These are phyloP conservation scores for Chauna torquata DNA, from an alignment of 2,113 vertebrate genomes.

Conservation along the genomic window DNA sequence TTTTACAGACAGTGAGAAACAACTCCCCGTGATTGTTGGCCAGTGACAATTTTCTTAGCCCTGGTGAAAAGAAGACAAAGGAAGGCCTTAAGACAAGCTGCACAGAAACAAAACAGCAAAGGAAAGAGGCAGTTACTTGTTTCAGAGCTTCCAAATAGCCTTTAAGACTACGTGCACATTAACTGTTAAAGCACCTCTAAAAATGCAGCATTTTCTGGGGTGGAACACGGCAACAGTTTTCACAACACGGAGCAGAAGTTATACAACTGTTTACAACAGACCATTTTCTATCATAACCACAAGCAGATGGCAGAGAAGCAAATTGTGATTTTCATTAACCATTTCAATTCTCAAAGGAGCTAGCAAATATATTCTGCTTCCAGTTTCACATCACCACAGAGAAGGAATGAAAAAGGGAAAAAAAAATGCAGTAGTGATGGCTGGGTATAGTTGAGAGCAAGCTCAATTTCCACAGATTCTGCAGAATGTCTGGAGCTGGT, in stretches of 20 bases:
- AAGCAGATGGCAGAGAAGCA: constrained; percentile 29
- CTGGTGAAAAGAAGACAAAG: background rate
- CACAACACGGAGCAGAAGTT: background rate
- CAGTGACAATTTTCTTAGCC: background rate
- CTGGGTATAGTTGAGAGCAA: fast-evolving
- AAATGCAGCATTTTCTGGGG: background rate
- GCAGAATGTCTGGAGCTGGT: background rate
- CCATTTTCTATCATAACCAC: background rate
- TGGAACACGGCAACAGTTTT: background rate
- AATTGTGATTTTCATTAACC: background rate
- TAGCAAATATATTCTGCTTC: background rate
- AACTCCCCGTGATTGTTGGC: background rate
- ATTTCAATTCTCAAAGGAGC: background rate
- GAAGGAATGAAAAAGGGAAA: background rate
- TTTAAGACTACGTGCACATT: background rate
- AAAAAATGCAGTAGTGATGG: fast-evolving
- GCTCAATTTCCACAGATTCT: background rate
- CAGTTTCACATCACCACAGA: background rate
- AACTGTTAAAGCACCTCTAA: background rate
- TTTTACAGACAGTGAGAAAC: background rate
- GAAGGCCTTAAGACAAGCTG: background rate
- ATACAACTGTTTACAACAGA: constrained; percentile 1
- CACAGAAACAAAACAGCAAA: background rate
- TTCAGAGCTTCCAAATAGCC: background rate
- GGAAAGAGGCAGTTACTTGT: background rate